Evolutionary conservation across 2,113 vertebrate genomes (phyloP).

Genomic region (Gymnogyps californianus): DNA sequence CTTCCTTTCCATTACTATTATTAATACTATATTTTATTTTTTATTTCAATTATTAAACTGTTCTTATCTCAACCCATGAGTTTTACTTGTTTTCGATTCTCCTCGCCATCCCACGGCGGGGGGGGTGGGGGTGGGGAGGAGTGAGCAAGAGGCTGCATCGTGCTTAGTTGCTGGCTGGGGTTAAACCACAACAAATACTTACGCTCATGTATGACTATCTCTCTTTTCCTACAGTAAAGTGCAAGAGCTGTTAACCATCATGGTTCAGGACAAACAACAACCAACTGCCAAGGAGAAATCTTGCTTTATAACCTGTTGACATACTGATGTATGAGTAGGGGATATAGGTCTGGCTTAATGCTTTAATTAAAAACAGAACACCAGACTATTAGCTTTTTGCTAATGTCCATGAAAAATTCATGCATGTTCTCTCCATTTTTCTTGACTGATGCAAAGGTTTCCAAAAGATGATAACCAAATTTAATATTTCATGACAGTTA

Average conservation of each 20-base stretch:
- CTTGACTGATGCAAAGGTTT: not conserved
- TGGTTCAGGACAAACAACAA: not conserved
- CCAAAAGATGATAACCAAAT: not conserved
- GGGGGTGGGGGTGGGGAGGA: too few relatives aligned
- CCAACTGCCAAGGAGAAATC: not conserved
- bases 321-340: not conserved
- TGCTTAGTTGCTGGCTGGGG: too few relatives aligned
- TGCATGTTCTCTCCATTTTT: not conserved
- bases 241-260: not conserved
- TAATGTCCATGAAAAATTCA: not conserved
- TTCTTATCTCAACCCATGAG: too few relatives aligned
- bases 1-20: too few relatives aligned
- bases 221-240: not conserved
- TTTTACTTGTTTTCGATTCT: too few relatives aligned
- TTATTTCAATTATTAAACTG: too few relatives aligned
- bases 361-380: not conserved
- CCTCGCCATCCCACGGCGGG: too few relatives aligned
- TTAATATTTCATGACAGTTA: not conserved
- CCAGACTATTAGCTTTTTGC: not conserved
- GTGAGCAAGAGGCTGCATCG: too few relatives aligned
- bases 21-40: too few relatives aligned
- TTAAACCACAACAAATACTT: not conserved
- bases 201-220: not conserved
- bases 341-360: not conserved
- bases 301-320: not conserved